phyloP scores from a whole-genome alignment of 92 coral and sea anemone genomes.

The Parazoanthus atlanticus region DNA sequence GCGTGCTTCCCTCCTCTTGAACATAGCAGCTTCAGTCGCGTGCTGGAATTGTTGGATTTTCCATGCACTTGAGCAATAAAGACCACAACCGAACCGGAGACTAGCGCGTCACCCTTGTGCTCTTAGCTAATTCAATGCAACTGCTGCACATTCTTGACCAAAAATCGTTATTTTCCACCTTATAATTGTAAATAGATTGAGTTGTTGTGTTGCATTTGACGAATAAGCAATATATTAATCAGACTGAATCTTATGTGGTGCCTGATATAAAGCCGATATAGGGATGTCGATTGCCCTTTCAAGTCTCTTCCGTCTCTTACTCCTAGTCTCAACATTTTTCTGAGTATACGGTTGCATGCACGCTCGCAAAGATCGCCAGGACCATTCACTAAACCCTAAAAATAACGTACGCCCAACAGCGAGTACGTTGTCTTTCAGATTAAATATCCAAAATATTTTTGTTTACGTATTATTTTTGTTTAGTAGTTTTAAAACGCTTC shows the following conservation, averaged over 20 bases:
- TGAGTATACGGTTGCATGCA: not conserved
- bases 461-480: not conserved
- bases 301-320: too few species aligned
- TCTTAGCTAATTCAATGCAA: not conserved
- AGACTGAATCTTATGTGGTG: not conserved
- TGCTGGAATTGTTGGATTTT: not conserved
- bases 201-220: not conserved
- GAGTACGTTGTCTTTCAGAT: not conserved
- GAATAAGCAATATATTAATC: not conserved
- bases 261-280: not conserved
- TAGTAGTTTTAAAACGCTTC: not conserved
- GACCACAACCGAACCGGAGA: constrained; percentile 2
- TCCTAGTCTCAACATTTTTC: too few species aligned
- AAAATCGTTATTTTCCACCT: not conserved
- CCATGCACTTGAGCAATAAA: not conserved
- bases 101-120: not conserved
- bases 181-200: not conserved
- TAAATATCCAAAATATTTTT: not conserved
- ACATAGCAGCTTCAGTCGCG: not conserved
- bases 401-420: not conserved
- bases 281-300: not conserved
- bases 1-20: not conserved
- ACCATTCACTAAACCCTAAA: not conserved
- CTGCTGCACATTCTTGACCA: not conserved
- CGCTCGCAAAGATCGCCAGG: not conserved